A percentile compares a stretch with the other conserved stretches of the same genome.
These are phyloP conservation scores for Orchestes rusci DNA, from an alignment of 2,888 invertebrate species.

Conservation along the genomic window DNA sequence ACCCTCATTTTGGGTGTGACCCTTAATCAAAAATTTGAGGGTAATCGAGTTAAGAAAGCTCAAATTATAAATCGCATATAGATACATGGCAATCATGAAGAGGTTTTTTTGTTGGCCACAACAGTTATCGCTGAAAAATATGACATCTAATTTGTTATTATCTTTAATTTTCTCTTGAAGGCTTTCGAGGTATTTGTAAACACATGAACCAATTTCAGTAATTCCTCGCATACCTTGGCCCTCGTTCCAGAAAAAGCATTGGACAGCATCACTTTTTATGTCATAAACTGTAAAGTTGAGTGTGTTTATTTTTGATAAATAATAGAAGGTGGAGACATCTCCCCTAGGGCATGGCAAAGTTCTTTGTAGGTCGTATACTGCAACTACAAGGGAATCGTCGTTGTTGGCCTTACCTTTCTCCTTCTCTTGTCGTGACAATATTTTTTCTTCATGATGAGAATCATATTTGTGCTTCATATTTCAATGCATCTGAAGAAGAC, in stretches of 20 bases:
- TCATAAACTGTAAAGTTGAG: slow-evolving; percentile 28
- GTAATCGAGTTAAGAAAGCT: slow-evolving; percentile 2
- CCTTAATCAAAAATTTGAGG: not conserved
- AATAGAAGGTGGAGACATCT: slow-evolving; percentile 28
- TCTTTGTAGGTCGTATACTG: slow-evolving; percentile 27
- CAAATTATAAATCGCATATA: too few species aligned
- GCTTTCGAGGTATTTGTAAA: slow-evolving; percentile 19
- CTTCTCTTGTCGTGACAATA: slow-evolving; percentile 24
- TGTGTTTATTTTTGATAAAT: slow-evolving; percentile 25
- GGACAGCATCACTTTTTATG: slow-evolving; percentile 16
- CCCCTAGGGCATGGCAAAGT: slow-evolving; percentile 26
- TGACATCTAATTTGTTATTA: slow-evolving; percentile 3
- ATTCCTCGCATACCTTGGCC: slow-evolving; percentile 33
- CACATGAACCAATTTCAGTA: slow-evolving; percentile 35
- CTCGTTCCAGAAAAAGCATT: slow-evolving; percentile 37
- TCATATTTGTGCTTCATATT: slow-evolving; percentile 23
- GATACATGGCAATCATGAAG: slow-evolving; percentile 24
- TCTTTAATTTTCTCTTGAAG: not conserved
- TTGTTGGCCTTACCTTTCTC: slow-evolving; percentile 21
- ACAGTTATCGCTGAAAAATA: slow-evolving; percentile 16
- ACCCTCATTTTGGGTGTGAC: slow-evolving; percentile 7
- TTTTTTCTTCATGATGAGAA: slow-evolving; percentile 25
- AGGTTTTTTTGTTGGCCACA: slow-evolving; percentile 26
- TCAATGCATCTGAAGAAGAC: too few species aligned
- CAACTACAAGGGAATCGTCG: slow-evolving; percentile 18